Percentiles rank a stretch among this genome's conserved stretches.
These are phyloP conservation scores for Gambusia yucatana DNA, from an alignment of 2,797 vertebrate genomes.

Conservation along the genomic window DNA sequence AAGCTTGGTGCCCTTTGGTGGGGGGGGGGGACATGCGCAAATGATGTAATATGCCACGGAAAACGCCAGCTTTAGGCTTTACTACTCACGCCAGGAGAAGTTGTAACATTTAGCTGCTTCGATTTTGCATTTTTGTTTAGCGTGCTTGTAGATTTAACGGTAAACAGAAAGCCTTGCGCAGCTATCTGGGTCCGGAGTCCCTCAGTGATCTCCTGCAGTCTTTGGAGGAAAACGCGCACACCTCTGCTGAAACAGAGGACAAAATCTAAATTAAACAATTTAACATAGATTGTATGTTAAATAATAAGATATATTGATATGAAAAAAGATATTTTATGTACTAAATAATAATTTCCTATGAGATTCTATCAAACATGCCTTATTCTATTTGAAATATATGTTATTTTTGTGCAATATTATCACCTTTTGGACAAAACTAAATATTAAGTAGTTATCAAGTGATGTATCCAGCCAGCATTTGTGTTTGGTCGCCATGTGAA, in stretches of 20 bases:
- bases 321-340: constrained; percentile 15
- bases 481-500: background rate
- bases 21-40: constrained; percentile 46
- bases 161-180: constrained; percentile 9
- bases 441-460: background rate
- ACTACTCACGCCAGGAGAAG: constrained; percentile 34
- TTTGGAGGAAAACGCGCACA: constrained; percentile 10
- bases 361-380: constrained; percentile 60
- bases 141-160: constrained; percentile 12
- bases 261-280: constrained; percentile 1
- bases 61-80: constrained; percentile 58
- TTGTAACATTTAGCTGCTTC: constrained; percentile 7
- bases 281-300: background rate
- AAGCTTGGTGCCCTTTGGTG: constrained; percentile 57
- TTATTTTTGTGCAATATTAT: constrained; percentile 5
- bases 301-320: background rate
- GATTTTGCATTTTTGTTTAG: constrained; percentile 30
- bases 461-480: background rate
- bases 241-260: background rate
- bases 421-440: background rate
- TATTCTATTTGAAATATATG: constrained; percentile 45
- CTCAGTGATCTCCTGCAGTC: constrained; percentile 17
- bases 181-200: constrained; percentile 7
- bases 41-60: constrained; percentile 73
- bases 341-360: constrained; percentile 30